Conservation (phyloP, 2,113 vertebrate genomes). For the Silurus meridionalis region DNA sequence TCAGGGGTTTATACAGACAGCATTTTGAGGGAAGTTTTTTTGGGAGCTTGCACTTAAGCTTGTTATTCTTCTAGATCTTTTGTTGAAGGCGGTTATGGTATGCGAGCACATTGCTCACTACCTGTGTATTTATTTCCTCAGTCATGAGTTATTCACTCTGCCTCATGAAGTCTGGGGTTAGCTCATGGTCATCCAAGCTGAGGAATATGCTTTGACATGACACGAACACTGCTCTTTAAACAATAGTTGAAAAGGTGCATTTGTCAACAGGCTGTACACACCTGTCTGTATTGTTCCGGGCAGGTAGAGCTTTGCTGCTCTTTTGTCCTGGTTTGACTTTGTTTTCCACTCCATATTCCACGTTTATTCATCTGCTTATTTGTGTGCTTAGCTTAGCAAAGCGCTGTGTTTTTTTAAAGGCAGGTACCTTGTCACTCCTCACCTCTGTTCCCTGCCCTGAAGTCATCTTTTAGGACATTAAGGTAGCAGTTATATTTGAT, state of each 20-base stretch:
- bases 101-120: slow-evolving; percentile 38
- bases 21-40: slow-evolving; percentile 25
- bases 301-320: slow-evolving; percentile 58
- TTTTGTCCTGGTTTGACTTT: slow-evolving; percentile 53
- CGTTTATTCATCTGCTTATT: slow-evolving; percentile 51
- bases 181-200: slow-evolving; percentile 62
- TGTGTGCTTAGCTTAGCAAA: slow-evolving; percentile 48
- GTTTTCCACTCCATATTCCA: slow-evolving; percentile 49
- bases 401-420: slow-evolving; percentile 45
- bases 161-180: slow-evolving; percentile 56
- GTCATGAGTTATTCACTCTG: slow-evolving; percentile 22
- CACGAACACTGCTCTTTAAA: slow-evolving; percentile 64
- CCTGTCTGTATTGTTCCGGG: slow-evolving; percentile 65
- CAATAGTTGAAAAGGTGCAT: slow-evolving; percentile 59
- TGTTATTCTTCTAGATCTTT: slow-evolving; percentile 42
- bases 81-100: slow-evolving; percentile 38
- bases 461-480: slow-evolving; percentile 42
- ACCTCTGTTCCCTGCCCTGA: slow-evolving; percentile 47
- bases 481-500: slow-evolving; percentile 34
- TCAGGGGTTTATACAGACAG: not conserved
- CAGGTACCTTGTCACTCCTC: slow-evolving; percentile 54
- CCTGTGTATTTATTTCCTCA: slow-evolving; percentile 34
- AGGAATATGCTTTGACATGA: slow-evolving; percentile 65
- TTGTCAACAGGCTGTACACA: slow-evolving; percentile 65
- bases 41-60: slow-evolving; percentile 38